phyloP scores from a whole-genome alignment of 2,113 vertebrate species.

The Rousettus leschenaultii region DNA sequence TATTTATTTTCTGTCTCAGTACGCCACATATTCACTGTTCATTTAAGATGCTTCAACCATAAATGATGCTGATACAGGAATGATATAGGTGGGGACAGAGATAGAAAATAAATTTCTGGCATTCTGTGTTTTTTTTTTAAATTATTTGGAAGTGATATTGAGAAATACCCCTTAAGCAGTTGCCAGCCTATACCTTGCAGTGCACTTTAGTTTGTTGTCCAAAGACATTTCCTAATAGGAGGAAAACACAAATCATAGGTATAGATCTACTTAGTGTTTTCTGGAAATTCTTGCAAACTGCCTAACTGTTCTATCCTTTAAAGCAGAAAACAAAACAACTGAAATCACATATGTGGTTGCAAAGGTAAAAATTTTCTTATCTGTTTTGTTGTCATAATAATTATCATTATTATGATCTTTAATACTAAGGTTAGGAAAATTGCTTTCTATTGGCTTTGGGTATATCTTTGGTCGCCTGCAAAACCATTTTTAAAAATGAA shows the following conservation, averaged over 20 bases:
- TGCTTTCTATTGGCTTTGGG: neutral
- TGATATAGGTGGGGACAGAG: neutral
- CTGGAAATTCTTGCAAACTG: neutral
- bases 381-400: neutral
- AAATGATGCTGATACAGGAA: neutral
- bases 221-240: neutral
- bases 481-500: neutral
- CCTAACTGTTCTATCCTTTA: neutral
- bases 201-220: neutral
- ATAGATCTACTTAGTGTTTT: neutral
- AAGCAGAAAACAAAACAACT: neutral
- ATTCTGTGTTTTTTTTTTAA: neutral
- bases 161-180: constrained; percentile 4
- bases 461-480: neutral
- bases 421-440: neutral
- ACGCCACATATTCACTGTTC: neutral
- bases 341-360: neutral
- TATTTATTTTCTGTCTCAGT: neutral
- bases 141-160: neutral
- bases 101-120: constrained; percentile 2
- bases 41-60: neutral
- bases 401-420: neutral
- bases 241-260: neutral
- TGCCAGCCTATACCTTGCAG: neutral
- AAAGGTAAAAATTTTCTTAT: neutral